Evolutionary conservation across 2,888 invertebrate genomes (phyloP), one percentile per base, ranked within the genome.

Genomic region (Leucophenga maculata): DNA sequence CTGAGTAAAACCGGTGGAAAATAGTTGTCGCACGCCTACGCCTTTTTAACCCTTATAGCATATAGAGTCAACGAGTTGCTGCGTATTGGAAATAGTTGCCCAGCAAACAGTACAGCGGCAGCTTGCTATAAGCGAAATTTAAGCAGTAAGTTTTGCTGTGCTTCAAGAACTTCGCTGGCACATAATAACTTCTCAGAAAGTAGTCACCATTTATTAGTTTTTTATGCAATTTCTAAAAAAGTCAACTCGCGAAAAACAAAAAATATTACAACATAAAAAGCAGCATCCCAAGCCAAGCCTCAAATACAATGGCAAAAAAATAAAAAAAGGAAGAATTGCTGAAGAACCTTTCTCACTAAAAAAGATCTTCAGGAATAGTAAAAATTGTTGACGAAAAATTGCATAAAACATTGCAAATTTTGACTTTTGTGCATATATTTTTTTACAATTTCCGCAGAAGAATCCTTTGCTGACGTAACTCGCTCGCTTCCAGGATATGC

Each of bases 381-480:
- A 71, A 69, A 32, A 50, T 26, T 67, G 73, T 74, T 79, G 76
- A 73, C 74, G 75, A 75, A 75, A 77, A 77, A 83, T 83, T 83
- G 84, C 83, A 81, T 83, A 83, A 83, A 83, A 83, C 84, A 82
- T 74, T 77, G 73, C 71, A 60, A 48, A 48, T 69, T 74, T 79
- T 26, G 26, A 26, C 4, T 26, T 26, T 26, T 26, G 26, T 26
- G 69, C 67, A 48, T 14, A 22, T 60, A 18, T 31, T 55, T 54
- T 66, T 74, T 77, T 78, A 77, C 78, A 78, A 82, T 78, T 80
- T 73, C 77, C 72, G 52, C 74, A 72, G 79, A 77, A 80, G 59
- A 73, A 65, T 67, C 69, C 73, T 70, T 73, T 69, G 55, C 69
- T 71, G 69, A 73, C 57, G 72, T 65, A 72, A 72, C 67, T 48